These are phyloP conservation scores for Rhagoletis pomonella DNA, from an alignment of 1,140 invertebrate species.

Conservation along the genomic window DNA sequence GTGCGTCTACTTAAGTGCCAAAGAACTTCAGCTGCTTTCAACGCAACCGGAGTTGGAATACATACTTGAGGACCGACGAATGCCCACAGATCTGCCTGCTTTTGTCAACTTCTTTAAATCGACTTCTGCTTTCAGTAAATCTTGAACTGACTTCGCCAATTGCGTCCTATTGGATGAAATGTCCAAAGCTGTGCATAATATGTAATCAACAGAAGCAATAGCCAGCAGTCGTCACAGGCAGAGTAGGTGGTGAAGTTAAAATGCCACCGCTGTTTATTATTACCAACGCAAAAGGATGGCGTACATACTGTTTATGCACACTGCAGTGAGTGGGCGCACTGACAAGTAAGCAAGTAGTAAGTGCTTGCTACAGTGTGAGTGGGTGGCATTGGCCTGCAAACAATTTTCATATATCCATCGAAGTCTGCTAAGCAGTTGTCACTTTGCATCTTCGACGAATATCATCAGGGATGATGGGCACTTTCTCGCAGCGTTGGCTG, in stretches of 20 bases:
- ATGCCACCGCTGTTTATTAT: conserved; percentile 28
- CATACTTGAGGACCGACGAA: no score
- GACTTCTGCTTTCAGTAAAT: no score
- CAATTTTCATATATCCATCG: background rate
- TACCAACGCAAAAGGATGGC: background rate
- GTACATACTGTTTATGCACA: background rate
- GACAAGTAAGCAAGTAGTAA: background rate
- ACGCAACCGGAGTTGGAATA: no score
- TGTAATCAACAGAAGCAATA: background rate
- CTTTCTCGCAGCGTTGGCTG: conserved; percentile 23
- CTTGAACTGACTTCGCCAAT: no score
- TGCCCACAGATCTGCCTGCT: no score
- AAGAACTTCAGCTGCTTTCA: no score
- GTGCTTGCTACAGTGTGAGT: background rate
- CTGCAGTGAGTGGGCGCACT: background rate
- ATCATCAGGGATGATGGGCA: conserved; percentile 32
- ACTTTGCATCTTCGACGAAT: conserved; percentile 45
- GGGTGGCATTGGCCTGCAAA: background rate
- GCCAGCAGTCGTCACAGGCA: background rate
- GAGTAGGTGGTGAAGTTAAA: background rate
- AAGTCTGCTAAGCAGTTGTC: conserved; percentile 21
- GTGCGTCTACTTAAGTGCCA: no score
- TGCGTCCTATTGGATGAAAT: background rate
- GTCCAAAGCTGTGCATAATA: background rate
- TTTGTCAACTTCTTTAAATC: no score